Conservation (phyloP, 2,888 invertebrate genomes). For the Eupithecia subfuscata region DNA sequence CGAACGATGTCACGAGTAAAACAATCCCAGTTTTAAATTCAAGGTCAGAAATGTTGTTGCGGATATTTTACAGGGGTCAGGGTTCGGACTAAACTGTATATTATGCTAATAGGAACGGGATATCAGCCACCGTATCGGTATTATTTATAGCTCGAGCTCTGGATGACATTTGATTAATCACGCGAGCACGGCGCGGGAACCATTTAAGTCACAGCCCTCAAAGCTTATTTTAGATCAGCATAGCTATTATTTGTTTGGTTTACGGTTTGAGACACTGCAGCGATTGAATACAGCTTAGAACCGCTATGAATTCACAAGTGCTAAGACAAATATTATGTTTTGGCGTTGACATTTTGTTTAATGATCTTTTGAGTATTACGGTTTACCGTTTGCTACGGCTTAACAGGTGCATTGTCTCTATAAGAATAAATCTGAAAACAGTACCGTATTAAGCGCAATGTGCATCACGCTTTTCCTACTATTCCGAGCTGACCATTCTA, state of each 20-base stretch:
- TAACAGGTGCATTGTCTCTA: conserved; percentile 11
- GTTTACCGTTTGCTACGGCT: conserved; percentile 5
- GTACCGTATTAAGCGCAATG: conserved; percentile 22
- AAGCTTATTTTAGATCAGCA: conserved; percentile 1
- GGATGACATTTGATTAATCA: conserved; percentile 37
- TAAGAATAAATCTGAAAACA: conserved; percentile 9
- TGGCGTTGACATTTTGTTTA: conserved; percentile 16
- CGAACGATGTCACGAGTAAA: conserved; percentile 80
- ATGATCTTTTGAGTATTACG: conserved; percentile 2
- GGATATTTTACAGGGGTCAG: conserved; percentile 60
- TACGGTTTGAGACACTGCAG: conserved; percentile 9
- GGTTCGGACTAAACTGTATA: conserved; percentile 45
- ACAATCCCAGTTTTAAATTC: conserved; percentile 78
- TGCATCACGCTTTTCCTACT: conserved; percentile 25
- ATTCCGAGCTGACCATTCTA: conserved; percentile 17
- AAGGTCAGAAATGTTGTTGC: conserved; percentile 76
- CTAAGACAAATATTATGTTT: conserved; percentile 14
- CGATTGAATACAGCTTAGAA: conserved; percentile 14
- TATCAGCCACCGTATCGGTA: conserved; percentile 37
- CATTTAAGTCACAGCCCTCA: conserved; percentile 22
- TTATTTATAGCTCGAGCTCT: conserved; percentile 33
- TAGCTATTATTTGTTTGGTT: conserved; percentile 11
- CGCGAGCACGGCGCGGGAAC: conserved; percentile 21
- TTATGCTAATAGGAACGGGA: conserved; percentile 39
- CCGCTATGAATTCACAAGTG: conserved; percentile 17